Base-by-base conservation (phyloP, 1,140 invertebrate genomes). In the Zaprionus camerounensis region DNA sequence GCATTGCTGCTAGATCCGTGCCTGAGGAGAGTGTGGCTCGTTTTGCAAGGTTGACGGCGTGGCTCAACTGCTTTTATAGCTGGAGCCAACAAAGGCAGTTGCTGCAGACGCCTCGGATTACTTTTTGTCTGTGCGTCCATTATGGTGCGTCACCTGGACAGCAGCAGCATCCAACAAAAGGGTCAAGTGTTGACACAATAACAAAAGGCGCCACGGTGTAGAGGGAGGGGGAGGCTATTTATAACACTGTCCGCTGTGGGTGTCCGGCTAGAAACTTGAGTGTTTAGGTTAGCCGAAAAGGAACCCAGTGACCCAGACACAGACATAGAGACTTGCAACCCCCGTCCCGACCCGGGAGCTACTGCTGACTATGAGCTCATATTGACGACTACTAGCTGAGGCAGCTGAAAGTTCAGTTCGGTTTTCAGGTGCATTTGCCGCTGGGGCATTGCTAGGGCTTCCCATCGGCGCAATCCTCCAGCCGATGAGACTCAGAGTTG, bases 251-350 rank as follows among this genome's bases (percentile, higher is more conserved):
- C 31, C 65, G 26, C 44, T 66, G 22, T 20, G 15, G 15, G 41
- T 46, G 46, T 46, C 24, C 61, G 61, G 46, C 24, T 44, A 51
- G 44, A 34, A 36, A 28, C 58, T 72, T 65, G 26, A 87, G 80
- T 85, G 83, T 53, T 73, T 55, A 22, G 55, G 34, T 49, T 38
- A 57, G 55, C 28, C 46, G 44, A 57, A 66, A 82, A 59, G 76
- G 79, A 72, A 80, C 85, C 81, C 71, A 88, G 74, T 88, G 84
- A 88, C 84, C 84, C 84, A 88, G 81, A 88, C 84, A 28, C 6
- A 28, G 26, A 6, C 26, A 26, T 5, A 26, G 24, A 26, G 4
- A 88, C 76, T 74, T 83, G 68, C 15, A 41, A n/a, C 46, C 49
- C 41, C 67, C 58, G 22, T 36, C 57, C 44, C 20, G 5, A 17